These are phyloP conservation scores for Leptothorax acervorum DNA, from an alignment of 2,888 invertebrate genomes.

Conservation along the genomic window DNA sequence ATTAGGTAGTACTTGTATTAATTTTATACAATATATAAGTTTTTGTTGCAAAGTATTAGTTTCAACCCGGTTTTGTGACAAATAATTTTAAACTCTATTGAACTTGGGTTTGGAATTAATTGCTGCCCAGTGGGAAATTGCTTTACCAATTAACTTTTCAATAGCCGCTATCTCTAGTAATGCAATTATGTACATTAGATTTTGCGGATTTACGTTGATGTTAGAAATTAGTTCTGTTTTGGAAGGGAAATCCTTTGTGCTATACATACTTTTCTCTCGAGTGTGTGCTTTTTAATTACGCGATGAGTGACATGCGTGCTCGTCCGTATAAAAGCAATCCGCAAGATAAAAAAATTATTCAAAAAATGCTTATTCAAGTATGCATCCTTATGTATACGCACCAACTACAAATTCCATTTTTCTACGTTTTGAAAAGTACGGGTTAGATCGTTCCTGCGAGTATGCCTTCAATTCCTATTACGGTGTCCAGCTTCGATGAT, in stretches of 20 bases:
- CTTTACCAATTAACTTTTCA: not conserved
- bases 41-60: not conserved
- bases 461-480: not conserved
- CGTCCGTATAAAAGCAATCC: not conserved
- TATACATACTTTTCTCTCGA: not conserved
- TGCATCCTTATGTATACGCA: not conserved
- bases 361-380: no score
- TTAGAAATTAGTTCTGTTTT: not conserved
- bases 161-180: not conserved
- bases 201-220: not conserved
- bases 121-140: not conserved
- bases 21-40: not conserved
- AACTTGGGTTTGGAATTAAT: conserved; percentile 1
- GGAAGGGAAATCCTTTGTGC: not conserved
- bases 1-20: not conserved
- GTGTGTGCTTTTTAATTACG: not conserved
- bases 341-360: not conserved
- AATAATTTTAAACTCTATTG: not conserved
- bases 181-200: not conserved
- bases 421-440: not conserved
- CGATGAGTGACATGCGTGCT: not conserved
- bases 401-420: conserved; percentile 22
- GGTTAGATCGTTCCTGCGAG: not conserved
- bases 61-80: not conserved
- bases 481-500: not conserved